Base-by-base conservation (phyloP, 2,113 vertebrate genomes). In the Embiotoca jacksoni region DNA sequence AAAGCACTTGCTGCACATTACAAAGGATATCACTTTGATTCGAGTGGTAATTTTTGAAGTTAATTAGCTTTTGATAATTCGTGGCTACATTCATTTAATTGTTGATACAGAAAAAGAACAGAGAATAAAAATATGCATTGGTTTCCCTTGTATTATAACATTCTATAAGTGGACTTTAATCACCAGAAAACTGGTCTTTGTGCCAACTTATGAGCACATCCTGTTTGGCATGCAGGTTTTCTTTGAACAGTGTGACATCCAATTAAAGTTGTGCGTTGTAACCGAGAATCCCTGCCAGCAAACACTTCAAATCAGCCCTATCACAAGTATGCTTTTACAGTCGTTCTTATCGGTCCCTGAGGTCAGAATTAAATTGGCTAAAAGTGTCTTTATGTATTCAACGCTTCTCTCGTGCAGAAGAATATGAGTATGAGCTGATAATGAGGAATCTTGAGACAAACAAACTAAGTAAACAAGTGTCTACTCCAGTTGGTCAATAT, bases 201-300 rank as follows among this genome's bases (percentile, higher is more conserved):
- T 44, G 62, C 58, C 61, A 77, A 15, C 54, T 74, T 39, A 49
- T 41, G 37, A 15, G 13, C 55, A 71, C 69, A 50, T 64, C 59
- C 52, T 41, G 49, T 78, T 70, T 71, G 33, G 39, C 54, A 60
- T 47, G 39, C 54, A 60, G 47, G 37, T 32, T 72, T 23, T 46
- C 35, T 77, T 63, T 49, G 31, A 86, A 61, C 8, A 35, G 58
- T 46, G 47, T 78, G 66, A 72, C 59, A 82, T 83, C 82, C 70
- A 88, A 75, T 88, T 89, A 79, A 72, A 86, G 75, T 65, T 52
- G 5, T n/a, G 55, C 7, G 10, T 33, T 57, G 54, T 78, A 78
- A 70, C 59, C 7, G 30, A 75, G 78, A 7, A 14, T 77, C 62
- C 49, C 33, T 73, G 69, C 50, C 76, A 67, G 72, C 30, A 75